Evolutionary conservation across 2,888 invertebrate species (phyloP), one percentile per base, ranked within the genome.

Genomic region (Dendrolimus pini): DNA sequence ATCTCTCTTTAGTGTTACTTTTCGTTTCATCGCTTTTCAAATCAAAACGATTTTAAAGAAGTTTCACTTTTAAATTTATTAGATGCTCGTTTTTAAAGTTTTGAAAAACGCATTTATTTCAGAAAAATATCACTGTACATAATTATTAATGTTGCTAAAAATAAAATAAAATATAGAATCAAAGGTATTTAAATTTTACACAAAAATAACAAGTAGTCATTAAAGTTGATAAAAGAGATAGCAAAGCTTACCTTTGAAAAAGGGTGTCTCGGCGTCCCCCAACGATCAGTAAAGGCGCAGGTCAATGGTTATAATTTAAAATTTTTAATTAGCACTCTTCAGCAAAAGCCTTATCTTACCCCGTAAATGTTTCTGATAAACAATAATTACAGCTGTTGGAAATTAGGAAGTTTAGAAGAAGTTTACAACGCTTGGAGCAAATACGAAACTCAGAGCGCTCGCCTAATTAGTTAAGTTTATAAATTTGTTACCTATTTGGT

Each of bases 401-500:
- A 85, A 85, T 84, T 82, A 80, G 78, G 75, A 83, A 81, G 78
- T 80, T 81, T 10, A 72, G 70, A 72, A 77, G 74, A 82, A 82
- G 67, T 80, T 78, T 74, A 74, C 76, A 75, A 78, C 77, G 77
- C 76, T 82, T 72, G 68, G 72, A 77, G 82, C 75, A 82, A 86
- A 85, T 81, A 83, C 82, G 81, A 83, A 85, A 83, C 80, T 81
- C 73, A 66, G 75, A 74, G 77, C 76, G 72, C 74, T 72, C 75
- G 71, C 73, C 78, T 86, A 86, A 87, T 85, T 87, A 85, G 81
- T 77, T 79, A 85, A 85, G 77, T 86, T 87, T 85, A 78, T 82
- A 84, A 87, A 86, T 85, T 85, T 86, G 85, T 83, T 85, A 81
- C 86, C 83, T 85, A 86, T 85, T 86, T 85, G 84, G 80, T 86